Evolutionary conservation across 2,113 vertebrate species (phyloP), one percentile per base, ranked within the genome.

Genomic region (Bathybates hornii): DNA sequence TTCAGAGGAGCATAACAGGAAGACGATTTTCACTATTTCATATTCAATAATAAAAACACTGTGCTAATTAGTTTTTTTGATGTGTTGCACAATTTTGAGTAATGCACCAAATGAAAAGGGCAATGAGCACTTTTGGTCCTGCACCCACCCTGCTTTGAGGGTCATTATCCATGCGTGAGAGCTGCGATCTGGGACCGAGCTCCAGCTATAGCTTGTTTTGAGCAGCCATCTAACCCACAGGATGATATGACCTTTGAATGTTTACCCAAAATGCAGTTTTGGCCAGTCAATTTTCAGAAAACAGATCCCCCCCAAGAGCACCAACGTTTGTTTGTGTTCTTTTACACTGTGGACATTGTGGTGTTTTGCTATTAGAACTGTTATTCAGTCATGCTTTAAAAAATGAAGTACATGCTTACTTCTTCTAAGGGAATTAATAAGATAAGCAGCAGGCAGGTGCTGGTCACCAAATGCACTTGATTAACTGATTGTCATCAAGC

Each of bases 41-140:
- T 48, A 32, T 0, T 13, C 10, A 78, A 0, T n/a, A 50, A 50
- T 78, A 50, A 78, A 32, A 76, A 32, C 1, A 78, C 27, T 50
- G 9, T 19, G 24, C 43, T 3, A 3, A 48, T 27, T 27, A 48
- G 5, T 32, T 29, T 50, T 48, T 48, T 29, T 0, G 14, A 29
- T 29, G 24, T 19, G 43, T 29, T 48, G 14, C 24, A 76, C 27
- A 50, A 78, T 8, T 78, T 50, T 19, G 32, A 63, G 6, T 63
- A 36, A 78, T n/a, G 27, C 71, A 76, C 9, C 6, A 50, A 2
- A 50, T 4, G 0, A 78, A n/a, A 78, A 50, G 27, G 43, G 16
- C 14, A 50, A 27, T 45, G 41, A 73, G 68, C 12, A 41, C 66
- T 1, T 68, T 24, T 4, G 11, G 11, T 68, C 11, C 36, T 38